Conservation (phyloP, 1,140 invertebrate genomes). For the Musca vetustissima region DNA sequence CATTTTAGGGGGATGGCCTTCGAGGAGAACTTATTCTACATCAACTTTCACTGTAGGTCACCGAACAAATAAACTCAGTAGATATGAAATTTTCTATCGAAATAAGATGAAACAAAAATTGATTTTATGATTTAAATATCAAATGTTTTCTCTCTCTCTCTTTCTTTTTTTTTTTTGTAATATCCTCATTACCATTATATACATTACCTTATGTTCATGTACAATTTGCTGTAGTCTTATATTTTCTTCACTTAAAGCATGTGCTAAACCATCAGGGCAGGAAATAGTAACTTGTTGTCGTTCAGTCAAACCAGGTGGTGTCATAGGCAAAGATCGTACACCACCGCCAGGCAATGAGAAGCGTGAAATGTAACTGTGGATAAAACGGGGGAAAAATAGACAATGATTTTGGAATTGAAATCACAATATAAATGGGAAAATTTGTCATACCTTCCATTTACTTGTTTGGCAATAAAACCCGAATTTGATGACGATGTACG, state of each 20-base stretch:
- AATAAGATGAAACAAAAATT: too few species aligned
- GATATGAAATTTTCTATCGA: too few species aligned
- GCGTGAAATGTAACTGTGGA: conserved; percentile 12
- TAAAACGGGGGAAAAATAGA: neutral
- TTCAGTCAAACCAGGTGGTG: conserved; percentile 41
- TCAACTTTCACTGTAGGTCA: too few species aligned
- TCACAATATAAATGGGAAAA: neutral
- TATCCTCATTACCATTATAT: neutral
- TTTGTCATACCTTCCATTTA: conserved; percentile 28
- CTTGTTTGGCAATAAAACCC: conserved; percentile 12
- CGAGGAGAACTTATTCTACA: too few species aligned
- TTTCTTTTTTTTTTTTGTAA: neutral
- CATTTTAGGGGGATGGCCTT: too few species aligned
- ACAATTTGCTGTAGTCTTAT: conserved; percentile 78
- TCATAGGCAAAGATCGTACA: conserved; percentile 45
- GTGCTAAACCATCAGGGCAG: conserved; percentile 77
- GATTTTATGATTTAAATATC: too few species aligned
- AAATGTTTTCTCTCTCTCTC: neutral
- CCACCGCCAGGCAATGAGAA: conserved; percentile 38
- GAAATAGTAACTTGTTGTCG: conserved; percentile 42
- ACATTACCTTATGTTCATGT: conserved; percentile 71
- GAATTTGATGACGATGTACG: conserved; percentile 32
- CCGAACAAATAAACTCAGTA: too few species aligned
- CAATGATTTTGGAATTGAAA: too few species aligned
- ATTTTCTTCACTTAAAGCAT: conserved; percentile 76